Conservation (phyloP, 2,888 invertebrate genomes). For the Trisateles emortualis region DNA sequence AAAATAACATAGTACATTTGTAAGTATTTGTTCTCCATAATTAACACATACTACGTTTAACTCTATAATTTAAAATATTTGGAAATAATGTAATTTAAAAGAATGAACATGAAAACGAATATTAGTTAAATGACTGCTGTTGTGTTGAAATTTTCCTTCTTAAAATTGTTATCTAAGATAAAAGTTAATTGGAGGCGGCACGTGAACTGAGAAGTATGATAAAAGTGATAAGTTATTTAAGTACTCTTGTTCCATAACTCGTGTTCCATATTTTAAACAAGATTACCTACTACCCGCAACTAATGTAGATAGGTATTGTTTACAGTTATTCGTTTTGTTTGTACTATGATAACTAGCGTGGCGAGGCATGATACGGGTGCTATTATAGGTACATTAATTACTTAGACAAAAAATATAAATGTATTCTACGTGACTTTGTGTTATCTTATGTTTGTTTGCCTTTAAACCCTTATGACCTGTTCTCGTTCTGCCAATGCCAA, state of each 20-base stretch:
- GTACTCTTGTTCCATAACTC: not conserved
- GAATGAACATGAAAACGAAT: too few species aligned
- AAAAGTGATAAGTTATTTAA: not conserved
- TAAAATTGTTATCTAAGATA: not conserved
- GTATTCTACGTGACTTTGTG: slow-evolving; percentile 6
- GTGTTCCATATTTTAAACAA: slow-evolving; percentile 9
- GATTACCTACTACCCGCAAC: not conserved
- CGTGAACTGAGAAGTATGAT: not conserved
- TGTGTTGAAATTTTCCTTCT: not conserved
- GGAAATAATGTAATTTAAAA: too few species aligned
- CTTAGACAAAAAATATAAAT: slow-evolving; percentile 18
- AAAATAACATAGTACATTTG: too few species aligned
- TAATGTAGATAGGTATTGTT: slow-evolving; percentile 50
- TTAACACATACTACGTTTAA: too few species aligned
- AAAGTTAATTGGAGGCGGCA: not conserved
- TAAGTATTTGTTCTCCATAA: too few species aligned
- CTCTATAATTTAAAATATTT: too few species aligned
- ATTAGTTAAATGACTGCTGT: too few species aligned
- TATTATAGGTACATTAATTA: slow-evolving; percentile 14
- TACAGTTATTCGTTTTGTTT: slow-evolving; percentile 58
- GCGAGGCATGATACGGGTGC: slow-evolving; percentile 63
- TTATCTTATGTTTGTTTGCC: slow-evolving; percentile 13
- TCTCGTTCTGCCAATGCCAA: slow-evolving; percentile 1
- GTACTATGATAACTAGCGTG: slow-evolving; percentile 52
- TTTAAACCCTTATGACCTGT: slow-evolving; percentile 7